Base-by-base conservation (phyloP, 2,113 vertebrate genomes). In the Gymnorhina tibicen region DNA sequence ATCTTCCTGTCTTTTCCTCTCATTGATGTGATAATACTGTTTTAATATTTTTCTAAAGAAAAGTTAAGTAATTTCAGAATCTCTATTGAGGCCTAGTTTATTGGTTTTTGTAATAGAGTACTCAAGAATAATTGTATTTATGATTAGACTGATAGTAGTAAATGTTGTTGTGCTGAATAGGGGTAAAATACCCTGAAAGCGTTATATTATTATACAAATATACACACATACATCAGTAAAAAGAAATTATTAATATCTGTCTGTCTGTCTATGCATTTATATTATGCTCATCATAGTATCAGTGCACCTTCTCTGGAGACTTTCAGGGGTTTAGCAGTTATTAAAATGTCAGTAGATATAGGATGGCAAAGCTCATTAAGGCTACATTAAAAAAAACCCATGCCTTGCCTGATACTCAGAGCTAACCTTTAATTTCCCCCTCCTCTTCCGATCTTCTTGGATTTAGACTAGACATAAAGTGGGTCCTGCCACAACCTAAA, bases 21-120 rank as follows among this genome's bases (percentile, higher is more conserved):
- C 98, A 98, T 97, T 98, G 98, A 98, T 98, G 98, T 97, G 98
- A 98, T 98, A 98, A 98, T 98, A 97, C 98, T 98, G 97, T 98
- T 98, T 98, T 98, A 98, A 98, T 97, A 98, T 98, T 98, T 98
- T 98, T 97, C 98, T 97, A 97, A 98, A 97, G 98, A 98, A 98
- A 98, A 98, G 97, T 98, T 98, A 98, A 98, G 98, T 98, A 97
- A 98, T 98, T 98, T 98, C 96, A 96, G 97, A 98, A 96, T 98
- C 98, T 98, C 97, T 98, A 91, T 97, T 95, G 98, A 98, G 97
- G 97, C 97, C 96, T 60, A 88, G 91, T 98, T 98, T 98, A 98
- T 98, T 98, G 98, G 98, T 97, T 98, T 98, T 98, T 97, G 97
- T 98, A 98, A 98, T 96, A 97, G 97, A 98, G 97, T 98, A 97